Evolutionary conservation across 2,113 vertebrate genomes (phyloP), one percentile per base, ranked within the genome.

Genomic region (Chloropsis cyanopogon): DNA sequence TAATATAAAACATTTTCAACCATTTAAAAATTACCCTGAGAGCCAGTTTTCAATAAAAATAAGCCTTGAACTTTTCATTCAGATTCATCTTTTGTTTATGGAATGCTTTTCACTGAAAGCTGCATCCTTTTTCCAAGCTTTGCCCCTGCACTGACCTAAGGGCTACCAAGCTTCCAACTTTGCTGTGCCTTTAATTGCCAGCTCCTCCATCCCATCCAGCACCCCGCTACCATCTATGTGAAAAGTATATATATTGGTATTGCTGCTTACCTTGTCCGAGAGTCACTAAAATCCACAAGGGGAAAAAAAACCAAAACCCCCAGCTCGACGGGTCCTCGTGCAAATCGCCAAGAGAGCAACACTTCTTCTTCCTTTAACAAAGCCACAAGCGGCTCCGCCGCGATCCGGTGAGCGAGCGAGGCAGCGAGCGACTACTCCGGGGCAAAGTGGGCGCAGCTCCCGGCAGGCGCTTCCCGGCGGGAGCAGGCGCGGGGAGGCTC

Each of bases 231-330:
- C 47, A 2, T n/a, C 46, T 39, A 12, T 0, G 7, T 0, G 5
- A 26, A 47, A 70, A 21, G 31, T 4, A 6, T 9, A 41, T 7
- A 4, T 23, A 37, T 41, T 2, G 4, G 7, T 7, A 54, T 19
- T 54, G 53, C 66, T 20, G 42, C 97, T 98, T 97, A 98, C 98
- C 98, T 97, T 86, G 47, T 50, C 79, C 70, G 59, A 75, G 72
- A 95, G 91, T 91, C 87, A 37, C 71, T 47, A 35, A 97, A 97
- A 93, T 95, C 96, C 75, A 16, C 61, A 26, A 69, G 37, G 57
- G 19, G 21, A 7, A 17, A 9, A 14, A 41, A 12, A 14, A 14
- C 2, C 39, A 77, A 77, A 77, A 42, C 1, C 9, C 35, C 11
- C 35, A 41, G 60, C 11, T 37, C 29, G 7, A 41, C 33, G 39